Evolutionary conservation across 2,888 invertebrate genomes (phyloP), one percentile per base, ranked within the genome.

Genomic region (Gerris lacustris): DNA sequence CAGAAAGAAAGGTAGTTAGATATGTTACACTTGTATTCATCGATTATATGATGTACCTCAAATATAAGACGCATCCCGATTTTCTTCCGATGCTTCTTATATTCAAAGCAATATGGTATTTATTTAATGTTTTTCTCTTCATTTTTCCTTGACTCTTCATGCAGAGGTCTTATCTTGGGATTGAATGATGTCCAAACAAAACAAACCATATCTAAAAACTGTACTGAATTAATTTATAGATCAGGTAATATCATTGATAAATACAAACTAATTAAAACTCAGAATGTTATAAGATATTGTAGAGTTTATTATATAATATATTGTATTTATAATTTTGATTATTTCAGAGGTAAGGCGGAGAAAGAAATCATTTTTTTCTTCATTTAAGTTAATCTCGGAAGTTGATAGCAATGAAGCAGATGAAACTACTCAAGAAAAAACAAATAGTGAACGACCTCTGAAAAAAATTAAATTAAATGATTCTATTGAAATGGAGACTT

Each of bases 111-210:
- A 31, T 31, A 31, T 4, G 4, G 31, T 31, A 31, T 31, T 2
- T 31, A 31, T 31, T 31, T 31, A 1, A 2, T 31, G 31, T 31
- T 1, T 31, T 31, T 31, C 31, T 31, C 31, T 31, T 31, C 31
- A 31, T 31, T 31, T 31, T 31, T 31, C 31, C 31, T 31, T 31
- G 31, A 18, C 64, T n/a, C 11, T 31, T n/a, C 17, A 64, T 17
- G 9, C 18, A 72, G 72, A 66, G 69, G 72, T 45, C 47, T 72
- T 43, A 43, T 71, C 47, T 72, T 72, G 66, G 72, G 72, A 47
- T 55, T 72, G 5, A 69, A 66, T 67, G 69, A 69, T 66, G 66
- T 45, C n/a, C 44, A 72, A 69, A 44, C 69, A 2, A 72, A 70
- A 66, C 6, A 64, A 62, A 66, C 71, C 9, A 69, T 72, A 6